Conservation (phyloP, 2,797 vertebrate species). For the Tiaroga cobitis region DNA sequence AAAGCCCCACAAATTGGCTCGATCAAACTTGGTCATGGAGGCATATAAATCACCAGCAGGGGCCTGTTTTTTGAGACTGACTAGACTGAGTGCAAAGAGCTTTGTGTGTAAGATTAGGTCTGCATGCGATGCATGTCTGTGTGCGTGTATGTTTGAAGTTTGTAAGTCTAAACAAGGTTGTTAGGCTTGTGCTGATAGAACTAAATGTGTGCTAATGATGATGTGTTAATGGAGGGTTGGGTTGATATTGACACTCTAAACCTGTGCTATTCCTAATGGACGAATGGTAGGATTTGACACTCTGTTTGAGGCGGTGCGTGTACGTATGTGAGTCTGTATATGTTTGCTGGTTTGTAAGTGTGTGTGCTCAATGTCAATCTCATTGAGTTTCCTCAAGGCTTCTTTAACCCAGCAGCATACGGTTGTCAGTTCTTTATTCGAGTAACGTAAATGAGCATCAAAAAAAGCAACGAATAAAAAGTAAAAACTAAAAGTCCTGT, state of each 20-base stretch:
- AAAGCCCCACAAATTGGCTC: constrained; percentile 7
- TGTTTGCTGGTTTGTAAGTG: not conserved
- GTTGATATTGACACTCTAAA: constrained; percentile 48
- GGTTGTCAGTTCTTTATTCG: not conserved
- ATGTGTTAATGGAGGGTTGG: constrained; percentile 58
- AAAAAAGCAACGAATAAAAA: not conserved
- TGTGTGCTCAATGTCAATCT: not conserved
- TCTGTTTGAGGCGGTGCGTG: constrained; percentile 15
- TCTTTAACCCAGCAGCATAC: not conserved
- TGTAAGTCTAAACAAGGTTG: constrained; percentile 51
- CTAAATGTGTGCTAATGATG: constrained; percentile 60
- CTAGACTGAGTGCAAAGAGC: constrained; percentile 12
- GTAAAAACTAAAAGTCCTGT: not conserved
- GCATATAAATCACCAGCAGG: constrained; percentile 24
- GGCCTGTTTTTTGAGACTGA: constrained; percentile 11
- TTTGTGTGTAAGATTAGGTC: constrained; percentile 30
- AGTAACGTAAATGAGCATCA: not conserved
- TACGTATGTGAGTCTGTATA: not conserved
- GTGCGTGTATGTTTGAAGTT: constrained; percentile 40
- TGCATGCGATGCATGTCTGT: constrained; percentile 9
- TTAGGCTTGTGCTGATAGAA: constrained; percentile 54
- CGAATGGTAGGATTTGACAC: constrained; percentile 35
- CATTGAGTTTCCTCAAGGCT: not conserved
- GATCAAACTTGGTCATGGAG: constrained; percentile 35
- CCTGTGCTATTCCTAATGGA: constrained; percentile 41